phyloP scores from a whole-genome alignment of 1,140 invertebrate genomes.

The Apocrypta bakeri region DNA sequence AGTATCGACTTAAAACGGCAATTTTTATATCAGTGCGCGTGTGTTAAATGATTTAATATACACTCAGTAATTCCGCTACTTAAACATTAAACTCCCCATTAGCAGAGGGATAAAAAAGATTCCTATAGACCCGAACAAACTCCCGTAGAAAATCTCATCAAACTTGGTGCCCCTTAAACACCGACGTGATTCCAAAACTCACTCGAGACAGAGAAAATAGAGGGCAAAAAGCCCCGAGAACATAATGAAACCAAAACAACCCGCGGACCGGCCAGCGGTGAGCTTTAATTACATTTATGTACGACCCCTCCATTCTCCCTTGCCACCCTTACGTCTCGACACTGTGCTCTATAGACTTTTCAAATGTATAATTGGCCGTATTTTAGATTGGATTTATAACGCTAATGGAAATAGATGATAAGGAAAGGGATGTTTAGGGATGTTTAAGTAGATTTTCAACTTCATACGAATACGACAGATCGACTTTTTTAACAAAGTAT shows the following conservation, averaged over 20 bases:
- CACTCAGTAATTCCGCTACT: no score
- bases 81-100: neutral
- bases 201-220: neutral
- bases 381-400: slow-evolving; percentile 37
- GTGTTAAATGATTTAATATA: no score
- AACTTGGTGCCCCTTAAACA: neutral
- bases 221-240: slow-evolving; percentile 34
- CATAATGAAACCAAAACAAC: slow-evolving; percentile 73
- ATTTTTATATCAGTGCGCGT: no score
- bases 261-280: slow-evolving; percentile 61
- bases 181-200: neutral
- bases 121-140: neutral
- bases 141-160: neutral
- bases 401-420: slow-evolving; percentile 22
- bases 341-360: slow-evolving; percentile 34
- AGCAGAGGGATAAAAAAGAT: neutral
- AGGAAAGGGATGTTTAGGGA: no score
- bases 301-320: slow-evolving; percentile 22
- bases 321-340: neutral
- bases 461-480: neutral
- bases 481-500: neutral
- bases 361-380: slow-evolving; percentile 51
- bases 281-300: slow-evolving; percentile 65
- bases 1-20: no score
- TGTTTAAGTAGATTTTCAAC: neutral